Conservation (phyloP, 2,113 vertebrate genomes). For the Piprites chloris region DNA sequence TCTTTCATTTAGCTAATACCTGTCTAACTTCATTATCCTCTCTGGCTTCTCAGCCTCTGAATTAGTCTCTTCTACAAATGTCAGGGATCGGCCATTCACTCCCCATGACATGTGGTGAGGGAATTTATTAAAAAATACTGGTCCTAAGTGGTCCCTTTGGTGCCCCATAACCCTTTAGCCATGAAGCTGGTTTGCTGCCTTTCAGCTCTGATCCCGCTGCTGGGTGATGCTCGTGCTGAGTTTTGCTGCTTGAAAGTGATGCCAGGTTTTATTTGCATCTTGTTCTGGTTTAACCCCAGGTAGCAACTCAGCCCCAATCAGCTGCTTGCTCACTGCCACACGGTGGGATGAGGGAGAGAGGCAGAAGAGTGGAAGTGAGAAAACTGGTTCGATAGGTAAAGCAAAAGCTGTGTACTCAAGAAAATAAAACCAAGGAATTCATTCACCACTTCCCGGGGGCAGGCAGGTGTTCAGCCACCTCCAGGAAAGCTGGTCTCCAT, state of each 20-base stretch:
- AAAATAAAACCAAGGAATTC: neutral
- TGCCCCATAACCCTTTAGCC: neutral
- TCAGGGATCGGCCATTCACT: neutral
- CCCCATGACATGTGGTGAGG: neutral
- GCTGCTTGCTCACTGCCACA: fast-evolving
- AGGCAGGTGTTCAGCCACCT: neutral
- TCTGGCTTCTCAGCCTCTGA: neutral
- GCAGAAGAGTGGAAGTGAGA: neutral
- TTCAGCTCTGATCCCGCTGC: neutral
- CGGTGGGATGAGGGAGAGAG: neutral
- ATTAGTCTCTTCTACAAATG: neutral
- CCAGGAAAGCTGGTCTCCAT: neutral
- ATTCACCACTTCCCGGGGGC: fast-evolving
- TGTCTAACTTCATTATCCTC: neutral
- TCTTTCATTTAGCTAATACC: neutral
- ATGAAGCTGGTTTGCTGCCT: neutral
- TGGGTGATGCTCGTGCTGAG: neutral
- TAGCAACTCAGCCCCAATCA: neutral
- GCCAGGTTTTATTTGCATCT: neutral
- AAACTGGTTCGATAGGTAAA: neutral
- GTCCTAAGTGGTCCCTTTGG: neutral
- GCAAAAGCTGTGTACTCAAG: neutral
- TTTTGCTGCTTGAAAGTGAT: neutral
- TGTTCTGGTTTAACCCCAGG: neutral
- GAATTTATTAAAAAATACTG: neutral